phyloP scores from a whole-genome alignment of 2,888 invertebrate genomes.

The Drosophila histrio region DNA sequence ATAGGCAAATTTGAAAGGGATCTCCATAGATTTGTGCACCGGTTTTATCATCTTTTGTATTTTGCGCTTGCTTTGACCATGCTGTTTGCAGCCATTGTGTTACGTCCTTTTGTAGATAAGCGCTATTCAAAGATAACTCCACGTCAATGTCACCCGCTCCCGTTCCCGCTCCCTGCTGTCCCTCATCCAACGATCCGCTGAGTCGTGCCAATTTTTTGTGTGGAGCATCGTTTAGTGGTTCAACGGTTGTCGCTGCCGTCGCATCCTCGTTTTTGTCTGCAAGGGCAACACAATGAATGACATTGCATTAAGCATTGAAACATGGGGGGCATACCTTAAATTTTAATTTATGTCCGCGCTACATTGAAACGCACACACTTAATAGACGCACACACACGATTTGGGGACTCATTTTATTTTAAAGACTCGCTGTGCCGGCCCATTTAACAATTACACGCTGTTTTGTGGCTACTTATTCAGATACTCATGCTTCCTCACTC shows the following conservation, averaged over 20 bases:
- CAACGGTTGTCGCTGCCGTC: slow-evolving; percentile 22
- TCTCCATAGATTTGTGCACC: slow-evolving; percentile 85
- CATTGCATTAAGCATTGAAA: slow-evolving; percentile 73
- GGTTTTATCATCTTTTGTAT: slow-evolving; percentile 57
- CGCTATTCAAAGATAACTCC: slow-evolving; percentile 58
- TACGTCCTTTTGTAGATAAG: slow-evolving; percentile 59
- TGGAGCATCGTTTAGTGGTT: slow-evolving; percentile 38
- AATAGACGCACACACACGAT: slow-evolving; percentile 47
- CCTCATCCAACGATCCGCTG: slow-evolving; percentile 13
- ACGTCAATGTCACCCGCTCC: slow-evolving; percentile 9
- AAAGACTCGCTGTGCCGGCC: slow-evolving; percentile 62
- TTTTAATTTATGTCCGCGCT: slow-evolving; percentile 58
- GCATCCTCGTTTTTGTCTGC: slow-evolving; percentile 49
- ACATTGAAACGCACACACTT: slow-evolving; percentile 36
- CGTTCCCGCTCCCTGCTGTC: slow-evolving; percentile 1
- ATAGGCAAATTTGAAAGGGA: slow-evolving; percentile 89
- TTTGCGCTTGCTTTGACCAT: slow-evolving; percentile 51
- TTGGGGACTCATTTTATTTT: slow-evolving; percentile 11
- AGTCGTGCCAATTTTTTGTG: slow-evolving; percentile 63
- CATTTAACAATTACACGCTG: slow-evolving; percentile 37
- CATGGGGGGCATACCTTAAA: slow-evolving; percentile 78
- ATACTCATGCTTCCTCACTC: slow-evolving; percentile 54
- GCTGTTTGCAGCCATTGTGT: slow-evolving; percentile 58
- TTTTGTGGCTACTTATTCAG: slow-evolving; percentile 35
- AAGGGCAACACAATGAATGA: slow-evolving; percentile 78